A percentile compares a stretch with the other conserved stretches of the same genome.
Evolutionary conservation across 2,888 invertebrate genomes (phyloP).

Genomic region (Athalia cordata): DNA sequence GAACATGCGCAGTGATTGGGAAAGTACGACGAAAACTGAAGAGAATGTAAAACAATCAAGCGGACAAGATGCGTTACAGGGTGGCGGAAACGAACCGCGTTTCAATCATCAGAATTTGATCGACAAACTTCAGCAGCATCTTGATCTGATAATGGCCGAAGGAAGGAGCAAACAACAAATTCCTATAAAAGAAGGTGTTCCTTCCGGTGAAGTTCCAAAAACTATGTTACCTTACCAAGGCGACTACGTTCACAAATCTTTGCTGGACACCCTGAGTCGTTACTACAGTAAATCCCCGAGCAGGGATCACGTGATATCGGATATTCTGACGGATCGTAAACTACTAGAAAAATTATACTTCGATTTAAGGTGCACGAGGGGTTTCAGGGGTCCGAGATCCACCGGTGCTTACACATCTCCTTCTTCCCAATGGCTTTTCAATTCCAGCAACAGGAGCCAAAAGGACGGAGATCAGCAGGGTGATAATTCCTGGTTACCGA

Average conservation of each 20-base stretch:
- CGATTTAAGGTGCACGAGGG: conserved; percentile 82
- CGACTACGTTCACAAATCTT: conserved; percentile 77
- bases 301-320: conserved; percentile 82
- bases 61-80: neutral
- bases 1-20: conserved; percentile 75
- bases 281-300: conserved; percentile 81
- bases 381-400: conserved; percentile 73
- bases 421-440: conserved; percentile 60
- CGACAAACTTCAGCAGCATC: conserved; percentile 79
- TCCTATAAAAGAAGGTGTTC: conserved; percentile 49
- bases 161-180: conserved; percentile 54
- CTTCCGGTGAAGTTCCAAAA: conserved; percentile 57
- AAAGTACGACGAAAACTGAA: conserved; percentile 51
- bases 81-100: conserved; percentile 43
- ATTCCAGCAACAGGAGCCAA: conserved; percentile 51
- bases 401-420: conserved; percentile 69
- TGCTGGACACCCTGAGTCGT: conserved; percentile 81
- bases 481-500: conserved; percentile 54
- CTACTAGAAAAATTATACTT: conserved; percentile 84
- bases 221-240: conserved; percentile 72
- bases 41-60: conserved; percentile 48
- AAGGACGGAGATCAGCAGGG: conserved; percentile 57
- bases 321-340: conserved; percentile 83
- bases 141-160: conserved; percentile 72
- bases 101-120: conserved; percentile 81